Conservation (phyloP, 2,888 invertebrate genomes). For the Palloptera scutellata region DNA sequence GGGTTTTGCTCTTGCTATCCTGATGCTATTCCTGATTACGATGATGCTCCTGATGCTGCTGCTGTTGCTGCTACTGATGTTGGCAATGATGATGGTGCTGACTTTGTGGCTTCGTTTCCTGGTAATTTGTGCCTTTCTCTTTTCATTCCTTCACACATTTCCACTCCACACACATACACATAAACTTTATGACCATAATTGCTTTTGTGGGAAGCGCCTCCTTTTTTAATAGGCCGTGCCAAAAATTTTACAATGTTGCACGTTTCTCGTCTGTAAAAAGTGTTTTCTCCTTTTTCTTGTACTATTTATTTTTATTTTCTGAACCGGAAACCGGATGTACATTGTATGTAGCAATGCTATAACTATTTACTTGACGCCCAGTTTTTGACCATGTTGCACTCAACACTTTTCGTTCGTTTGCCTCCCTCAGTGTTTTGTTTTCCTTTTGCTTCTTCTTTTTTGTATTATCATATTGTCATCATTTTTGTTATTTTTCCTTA, state of each 20-base stretch:
- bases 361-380: constrained; percentile 14
- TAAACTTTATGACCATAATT: constrained; percentile 37
- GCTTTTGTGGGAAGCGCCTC: constrained; percentile 33
- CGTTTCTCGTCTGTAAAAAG: constrained; percentile 6
- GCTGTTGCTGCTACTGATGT: constrained; percentile 14
- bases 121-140: background rate
- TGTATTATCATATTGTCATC: too few species aligned
- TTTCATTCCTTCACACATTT: background rate
- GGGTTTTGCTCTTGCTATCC: background rate
- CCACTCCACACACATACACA: background rate
- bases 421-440: constrained; percentile 46
- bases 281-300: constrained; percentile 19
- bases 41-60: background rate
- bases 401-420: background rate
- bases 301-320: constrained; percentile 6
- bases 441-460: too few species aligned
- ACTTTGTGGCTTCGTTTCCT: constrained; percentile 1
- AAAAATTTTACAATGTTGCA: constrained; percentile 12
- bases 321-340: constrained; percentile 23
- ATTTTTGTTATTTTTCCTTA: too few species aligned
- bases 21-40: background rate
- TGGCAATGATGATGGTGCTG: constrained; percentile 15
- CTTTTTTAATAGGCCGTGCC: constrained; percentile 30
- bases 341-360: constrained; percentile 16
- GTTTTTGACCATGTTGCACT: constrained; percentile 24